Base-by-base conservation (phyloP, 1,140 invertebrate genomes). In the Bathynomus jamesi region DNA sequence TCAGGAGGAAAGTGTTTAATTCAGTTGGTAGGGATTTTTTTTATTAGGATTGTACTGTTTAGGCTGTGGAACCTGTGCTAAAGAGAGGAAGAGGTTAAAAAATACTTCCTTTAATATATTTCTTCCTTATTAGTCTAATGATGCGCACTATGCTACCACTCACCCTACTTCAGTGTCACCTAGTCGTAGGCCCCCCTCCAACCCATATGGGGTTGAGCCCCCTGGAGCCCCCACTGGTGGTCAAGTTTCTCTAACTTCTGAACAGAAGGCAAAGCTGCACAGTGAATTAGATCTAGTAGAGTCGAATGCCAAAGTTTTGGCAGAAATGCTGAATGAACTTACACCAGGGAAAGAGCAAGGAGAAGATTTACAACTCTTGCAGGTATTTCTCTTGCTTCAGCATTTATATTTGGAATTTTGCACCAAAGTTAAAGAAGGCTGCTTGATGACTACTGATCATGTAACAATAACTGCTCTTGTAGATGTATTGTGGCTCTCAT, bases 311-410 rank as follows among this genome's bases (percentile, higher is more conserved):
- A 85, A 88, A 30, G 94, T 99, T 4, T 88, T 99, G 80, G 89
- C 89, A 32, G 96, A 99, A 83, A 96, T 99, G 93, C 83, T 99
- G 21, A 90, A 88, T 73, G 93, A 97, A 82, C 83, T 98, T 65
- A 88, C 84, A 75, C 91, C 88, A 70, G 87, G 87, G 63, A 85
- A 89, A 80, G 90, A 92, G 78, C 85, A 90, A 78, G 82, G 86
- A 0, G 86, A 87, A 69, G 91, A 94, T 80, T 82, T 90, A 77
- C 87, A 90, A 78, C 79, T 93, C 32, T 81, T 91, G 62, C 85
- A 86, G 78, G 89, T 90, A 79, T 78, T 76, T 76, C 21, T 53
- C 27, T 78, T 53, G 21, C 40, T n/a, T n/a, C n/a, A n/a, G n/a
- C n/a, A n/a, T n/a, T n/a, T n/a, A n/a, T n/a, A n/a, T n/a, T n/a